phyloP scores from a whole-genome alignment of 2,113 vertebrate genomes.

The Calonectris borealis region DNA sequence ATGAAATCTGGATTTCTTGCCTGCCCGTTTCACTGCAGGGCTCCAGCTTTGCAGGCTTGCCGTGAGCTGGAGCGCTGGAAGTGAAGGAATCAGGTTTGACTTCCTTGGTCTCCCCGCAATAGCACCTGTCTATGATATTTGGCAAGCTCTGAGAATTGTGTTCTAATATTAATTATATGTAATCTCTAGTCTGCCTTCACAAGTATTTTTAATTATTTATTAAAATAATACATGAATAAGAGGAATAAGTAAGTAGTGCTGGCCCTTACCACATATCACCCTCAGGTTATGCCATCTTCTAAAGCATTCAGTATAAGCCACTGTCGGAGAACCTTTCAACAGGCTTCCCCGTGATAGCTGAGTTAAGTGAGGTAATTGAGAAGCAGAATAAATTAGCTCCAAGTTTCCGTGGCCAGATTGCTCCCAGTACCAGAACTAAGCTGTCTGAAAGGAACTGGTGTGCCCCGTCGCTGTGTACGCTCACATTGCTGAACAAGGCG shows the following conservation, averaged over 20 bases:
- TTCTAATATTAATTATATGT: neutral
- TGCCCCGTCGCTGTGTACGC: rapidly evolving
- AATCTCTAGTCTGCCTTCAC: neutral
- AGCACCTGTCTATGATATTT: neutral
- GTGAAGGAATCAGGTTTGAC: neutral
- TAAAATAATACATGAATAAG: neutral
- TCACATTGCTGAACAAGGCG: neutral
- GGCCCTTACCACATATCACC: neutral
- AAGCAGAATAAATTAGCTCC: neutral
- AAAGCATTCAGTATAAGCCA: neutral
- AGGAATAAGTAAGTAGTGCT: neutral
- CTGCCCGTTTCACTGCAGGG: neutral
- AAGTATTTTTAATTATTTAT: neutral
- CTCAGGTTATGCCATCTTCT: neutral
- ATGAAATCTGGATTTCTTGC: neutral
- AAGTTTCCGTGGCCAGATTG: neutral
- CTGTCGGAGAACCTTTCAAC: neutral
- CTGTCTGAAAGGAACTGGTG: neutral
- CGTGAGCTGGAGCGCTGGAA: neutral
- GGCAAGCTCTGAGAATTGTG: neutral
- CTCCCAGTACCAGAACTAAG: neutral
- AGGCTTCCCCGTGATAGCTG: neutral
- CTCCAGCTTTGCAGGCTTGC: neutral
- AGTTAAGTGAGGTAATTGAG: neutral
- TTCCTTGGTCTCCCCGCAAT: neutral